Conservation (phyloP, 1,140 invertebrate species). For the Xylocopa sonorina region DNA sequence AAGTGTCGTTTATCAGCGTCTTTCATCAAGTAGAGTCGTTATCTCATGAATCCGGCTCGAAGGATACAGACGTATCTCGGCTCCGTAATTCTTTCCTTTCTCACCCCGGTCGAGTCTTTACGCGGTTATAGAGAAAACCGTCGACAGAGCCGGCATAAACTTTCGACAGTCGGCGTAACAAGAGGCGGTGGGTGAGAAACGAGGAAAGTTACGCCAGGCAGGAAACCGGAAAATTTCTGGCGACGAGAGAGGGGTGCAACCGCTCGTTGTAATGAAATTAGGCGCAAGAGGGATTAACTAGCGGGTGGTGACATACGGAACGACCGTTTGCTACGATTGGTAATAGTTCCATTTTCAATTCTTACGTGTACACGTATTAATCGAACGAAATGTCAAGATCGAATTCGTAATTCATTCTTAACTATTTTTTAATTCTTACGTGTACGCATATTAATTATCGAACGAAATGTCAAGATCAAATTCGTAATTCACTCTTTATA, state of each 20-base stretch:
- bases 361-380: no score
- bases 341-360: no score
- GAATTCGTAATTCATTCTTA: no score
- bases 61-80: slow-evolving; percentile 31
- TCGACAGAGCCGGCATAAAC: slow-evolving; percentile 60
- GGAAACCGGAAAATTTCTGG: slow-evolving; percentile 75
- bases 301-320: no score
- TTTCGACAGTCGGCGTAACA: slow-evolving; percentile 70
- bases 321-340: no score
- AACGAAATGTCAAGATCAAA: no score
- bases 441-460: no score
- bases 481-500: no score
- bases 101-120: slow-evolving; percentile 52
- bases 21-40: slow-evolving; percentile 7
- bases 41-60: slow-evolving; percentile 15
- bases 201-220: slow-evolving; percentile 72
- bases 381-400: no score
- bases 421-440: no score
- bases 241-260: slow-evolving; percentile 63
- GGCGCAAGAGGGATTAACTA: background rate
- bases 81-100: slow-evolving; percentile 44
- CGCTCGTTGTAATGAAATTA: slow-evolving; percentile 37
- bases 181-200: slow-evolving; percentile 74
- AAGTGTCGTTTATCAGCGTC: background rate
- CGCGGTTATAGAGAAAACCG: slow-evolving; percentile 42